These are phyloP conservation scores for Peromyscus polionotus DNA, from an alignment of 2,113 vertebrate genomes.

Conservation along the genomic window DNA sequence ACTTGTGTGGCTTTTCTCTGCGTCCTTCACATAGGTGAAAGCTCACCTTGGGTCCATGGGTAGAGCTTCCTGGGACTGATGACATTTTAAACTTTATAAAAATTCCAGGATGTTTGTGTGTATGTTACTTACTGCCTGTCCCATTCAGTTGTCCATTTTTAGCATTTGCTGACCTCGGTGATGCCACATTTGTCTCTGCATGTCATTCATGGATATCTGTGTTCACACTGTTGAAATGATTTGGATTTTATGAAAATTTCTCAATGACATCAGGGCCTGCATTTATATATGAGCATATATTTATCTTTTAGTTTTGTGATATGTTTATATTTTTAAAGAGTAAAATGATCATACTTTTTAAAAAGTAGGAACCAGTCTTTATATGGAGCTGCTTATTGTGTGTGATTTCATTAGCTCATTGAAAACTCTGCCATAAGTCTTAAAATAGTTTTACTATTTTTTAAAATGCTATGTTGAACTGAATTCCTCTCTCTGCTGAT, in stretches of 20 bases:
- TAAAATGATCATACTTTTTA: slow-evolving; percentile 75
- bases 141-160: slow-evolving; percentile 1
- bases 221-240: slow-evolving; percentile 67
- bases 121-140: background rate
- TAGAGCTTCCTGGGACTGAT: slow-evolving; percentile 47
- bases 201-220: slow-evolving; percentile 34
- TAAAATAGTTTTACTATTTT: background rate
- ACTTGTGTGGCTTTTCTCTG: slow-evolving; percentile 41
- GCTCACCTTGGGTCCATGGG: slow-evolving; percentile 18
- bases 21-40: slow-evolving; percentile 29
- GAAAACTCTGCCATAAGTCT: slow-evolving; percentile 38
- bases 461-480: slow-evolving; percentile 39
- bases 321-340: slow-evolving; percentile 78
- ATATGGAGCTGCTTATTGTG: slow-evolving; percentile 53
- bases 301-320: slow-evolving; percentile 71
- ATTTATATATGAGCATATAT: background rate
- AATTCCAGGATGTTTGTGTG: slow-evolving; percentile 43
- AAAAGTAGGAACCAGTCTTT: slow-evolving; percentile 64
- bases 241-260: slow-evolving; percentile 66
- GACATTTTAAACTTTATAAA: slow-evolving; percentile 33
- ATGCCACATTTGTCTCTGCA: slow-evolving; percentile 56
- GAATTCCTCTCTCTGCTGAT: slow-evolving; percentile 46
- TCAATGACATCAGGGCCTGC: slow-evolving; percentile 23
- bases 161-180: slow-evolving; percentile 26
- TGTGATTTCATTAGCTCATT: slow-evolving; percentile 39